Percentiles rank a stretch among this genome's conserved stretches.
These are phyloP conservation scores for Notocelia uddmanniana DNA, from an alignment of 2,888 invertebrate species.

Conservation along the genomic window DNA sequence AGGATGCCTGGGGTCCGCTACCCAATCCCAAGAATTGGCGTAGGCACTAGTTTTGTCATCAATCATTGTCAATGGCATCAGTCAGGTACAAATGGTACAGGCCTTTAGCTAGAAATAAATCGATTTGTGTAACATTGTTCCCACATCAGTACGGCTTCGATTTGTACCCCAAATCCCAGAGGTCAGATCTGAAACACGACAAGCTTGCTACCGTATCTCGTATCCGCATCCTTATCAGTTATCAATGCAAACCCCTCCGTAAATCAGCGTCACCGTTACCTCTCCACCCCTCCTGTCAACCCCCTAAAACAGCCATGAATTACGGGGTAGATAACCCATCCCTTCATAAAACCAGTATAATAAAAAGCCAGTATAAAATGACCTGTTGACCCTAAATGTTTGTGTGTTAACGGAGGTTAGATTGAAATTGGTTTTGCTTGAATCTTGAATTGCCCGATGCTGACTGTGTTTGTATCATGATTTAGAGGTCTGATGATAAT, in stretches of 20 bases:
- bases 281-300: not conserved
- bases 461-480: not conserved
- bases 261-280: not conserved
- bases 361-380: not conserved
- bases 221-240: conserved; percentile 2
- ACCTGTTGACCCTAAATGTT: not conserved
- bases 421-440: not conserved
- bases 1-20: too few species aligned
- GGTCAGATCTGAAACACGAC: not conserved
- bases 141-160: not conserved
- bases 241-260: conserved; percentile 4
- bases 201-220: not conserved
- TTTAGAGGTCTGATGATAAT: conserved; percentile 4
- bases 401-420: not conserved
- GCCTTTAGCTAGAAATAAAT: too few species aligned
- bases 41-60: too few species aligned
- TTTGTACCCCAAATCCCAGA: not conserved
- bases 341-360: conserved; percentile 1
- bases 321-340: not conserved
- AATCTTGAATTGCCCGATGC: not conserved
- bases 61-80: too few species aligned
- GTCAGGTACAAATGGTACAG: too few species aligned
- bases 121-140: too few species aligned
- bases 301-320: not conserved
- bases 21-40: too few species aligned